Conservation (phyloP, 2,113 vertebrate genomes). For the Gyps fulvus region DNA sequence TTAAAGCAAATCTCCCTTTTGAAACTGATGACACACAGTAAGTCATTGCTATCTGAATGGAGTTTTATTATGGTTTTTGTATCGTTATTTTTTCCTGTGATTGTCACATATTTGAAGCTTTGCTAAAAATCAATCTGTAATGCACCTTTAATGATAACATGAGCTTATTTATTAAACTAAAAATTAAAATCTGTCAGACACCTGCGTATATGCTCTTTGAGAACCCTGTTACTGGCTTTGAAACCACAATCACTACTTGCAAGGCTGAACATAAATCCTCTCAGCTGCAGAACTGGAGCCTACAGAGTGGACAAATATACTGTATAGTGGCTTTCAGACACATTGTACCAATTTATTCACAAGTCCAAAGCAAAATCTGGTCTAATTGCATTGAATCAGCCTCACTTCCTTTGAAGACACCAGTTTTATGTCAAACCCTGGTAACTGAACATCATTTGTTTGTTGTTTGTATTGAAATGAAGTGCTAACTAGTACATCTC, state of each 20-base stretch:
- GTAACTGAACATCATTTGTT: constrained; percentile 39
- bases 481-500: constrained; percentile 49
- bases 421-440: background rate
- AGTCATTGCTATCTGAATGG: background rate
- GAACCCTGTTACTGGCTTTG: background rate
- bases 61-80: background rate
- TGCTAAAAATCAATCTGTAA: background rate
- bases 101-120: background rate
- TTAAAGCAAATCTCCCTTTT: background rate
- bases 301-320: background rate
- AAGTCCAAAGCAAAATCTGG: background rate
- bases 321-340: background rate
- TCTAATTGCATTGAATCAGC: background rate
- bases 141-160: background rate
- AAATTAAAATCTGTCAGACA: background rate
- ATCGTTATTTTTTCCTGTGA: background rate
- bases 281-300: background rate
- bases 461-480: constrained; percentile 26
- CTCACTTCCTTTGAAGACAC: background rate
- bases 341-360: background rate
- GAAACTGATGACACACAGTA: background rate
- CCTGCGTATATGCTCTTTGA: background rate
- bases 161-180: background rate
- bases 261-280: background rate
- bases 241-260: background rate